Base-by-base conservation (phyloP, 2,888 invertebrate genomes). In the Clitarchus hookeri region DNA sequence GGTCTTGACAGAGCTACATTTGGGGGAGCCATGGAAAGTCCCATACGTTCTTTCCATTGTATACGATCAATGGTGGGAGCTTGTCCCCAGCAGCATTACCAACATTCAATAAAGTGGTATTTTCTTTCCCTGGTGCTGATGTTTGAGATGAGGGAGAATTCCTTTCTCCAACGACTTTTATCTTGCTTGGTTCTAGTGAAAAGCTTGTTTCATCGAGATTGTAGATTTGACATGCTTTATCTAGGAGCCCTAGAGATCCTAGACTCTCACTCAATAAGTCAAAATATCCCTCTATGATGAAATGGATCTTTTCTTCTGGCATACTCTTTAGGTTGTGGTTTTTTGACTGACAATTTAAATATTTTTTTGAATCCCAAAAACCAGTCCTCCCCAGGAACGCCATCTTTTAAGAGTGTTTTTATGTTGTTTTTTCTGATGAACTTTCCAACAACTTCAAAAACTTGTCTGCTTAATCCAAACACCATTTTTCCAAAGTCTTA, bases 31-130 rank as follows among this genome's bases (percentile, higher is more conserved):
- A 89, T 87, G 90, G 90, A 91, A 84, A 87, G 87, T 91, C 90
- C 90, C 91, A 91, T 23, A 90, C 87, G 88, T 90, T 88, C 88
- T 90, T 90, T 25, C 90, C 89, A 86, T 90, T 90, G 87, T 89
- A 90, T 83, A 90, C 89, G 48, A 91, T 90, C 44, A 91, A 87
- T 44, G 90, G 91, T 44, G 90, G 90, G 23, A 88, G 88, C 88
- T 90, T 91, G 0, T 89, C 88, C 77, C 90, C 90, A 87, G 87
- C 86, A 53, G 89, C 89, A 89, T 83, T 89, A 80, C 87, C 87
- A 27, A 86, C 85, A n/a, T n/a, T n/a, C n/a, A n/a, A n/a, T n/a
- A n/a, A 84, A 54, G 90, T 90, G 26, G 88, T 89, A 87, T 90
- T 90, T 85, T 90, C 89, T 89, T 89, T 89, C 78, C 90, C 90